These are phyloP conservation scores for Eospalax fontanierii DNA, from an alignment of 2,797 vertebrate genomes.

Conservation along the genomic window DNA sequence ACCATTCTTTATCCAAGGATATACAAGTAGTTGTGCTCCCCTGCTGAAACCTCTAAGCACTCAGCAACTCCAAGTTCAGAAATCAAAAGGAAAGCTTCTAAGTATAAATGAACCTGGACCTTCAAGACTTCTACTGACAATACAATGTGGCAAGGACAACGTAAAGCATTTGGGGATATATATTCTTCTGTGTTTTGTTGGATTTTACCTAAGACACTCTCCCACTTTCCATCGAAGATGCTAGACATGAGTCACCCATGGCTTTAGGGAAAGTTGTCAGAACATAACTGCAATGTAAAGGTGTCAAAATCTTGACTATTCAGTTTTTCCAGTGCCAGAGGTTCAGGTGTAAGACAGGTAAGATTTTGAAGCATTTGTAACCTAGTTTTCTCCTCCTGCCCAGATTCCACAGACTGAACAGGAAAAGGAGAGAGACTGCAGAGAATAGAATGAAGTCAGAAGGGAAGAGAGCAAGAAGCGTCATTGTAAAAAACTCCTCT, in stretches of 20 bases:
- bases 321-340: constrained; percentile 68
- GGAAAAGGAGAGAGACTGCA: constrained; percentile 27
- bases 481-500: not conserved
- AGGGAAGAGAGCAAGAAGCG: not conserved
- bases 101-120: not conserved
- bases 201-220: constrained; percentile 59
- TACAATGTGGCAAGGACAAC: not conserved
- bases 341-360: constrained; percentile 77
- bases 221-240: constrained; percentile 42
- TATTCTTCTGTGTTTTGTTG: not conserved
- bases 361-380: constrained; percentile 72
- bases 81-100: not conserved
- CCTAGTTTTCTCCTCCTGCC: constrained; percentile 73
- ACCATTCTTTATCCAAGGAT: too few species aligned
- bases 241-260: constrained; percentile 67
- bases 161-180: not conserved
- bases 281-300: constrained; percentile 67
- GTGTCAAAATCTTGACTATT: constrained; percentile 68
- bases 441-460: constrained; percentile 12
- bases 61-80: not conserved
- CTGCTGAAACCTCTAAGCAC: not conserved
- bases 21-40: too few species aligned
- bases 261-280: constrained; percentile 66
- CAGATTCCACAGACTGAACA: constrained; percentile 65
- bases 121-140: not conserved